phyloP scores from a whole-genome alignment of 1,140 invertebrate genomes.

The Zaprionus ghesquierei region DNA sequence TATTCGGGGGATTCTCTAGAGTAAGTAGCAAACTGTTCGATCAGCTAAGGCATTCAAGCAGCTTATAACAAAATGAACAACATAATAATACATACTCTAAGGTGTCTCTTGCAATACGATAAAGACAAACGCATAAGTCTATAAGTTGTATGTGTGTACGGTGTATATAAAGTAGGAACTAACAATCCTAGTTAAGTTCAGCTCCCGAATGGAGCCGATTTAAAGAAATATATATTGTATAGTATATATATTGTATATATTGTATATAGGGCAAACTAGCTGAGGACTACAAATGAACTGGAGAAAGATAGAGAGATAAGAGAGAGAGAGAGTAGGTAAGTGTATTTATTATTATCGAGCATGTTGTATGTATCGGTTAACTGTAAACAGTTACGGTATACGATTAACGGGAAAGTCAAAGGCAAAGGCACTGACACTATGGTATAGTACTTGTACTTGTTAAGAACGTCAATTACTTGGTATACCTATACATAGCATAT shows the following conservation, averaged over 20 bases:
- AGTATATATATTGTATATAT: neutral
- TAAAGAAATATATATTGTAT: neutral
- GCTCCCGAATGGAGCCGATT: constrained; percentile 18
- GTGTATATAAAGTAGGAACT: constrained; percentile 15
- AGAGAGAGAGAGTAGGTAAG: too few relatives aligned
- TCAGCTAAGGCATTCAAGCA: constrained; percentile 19
- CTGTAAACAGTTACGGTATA: constrained; percentile 5
- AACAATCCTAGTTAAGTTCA: constrained; percentile 10
- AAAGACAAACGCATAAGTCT: constrained; percentile 12
- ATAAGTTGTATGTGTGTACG: constrained; percentile 3
- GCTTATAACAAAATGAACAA: constrained; percentile 5
- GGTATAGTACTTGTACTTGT: constrained; percentile 8
- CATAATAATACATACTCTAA: constrained; percentile 3
- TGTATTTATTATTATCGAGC: constrained; percentile 3
- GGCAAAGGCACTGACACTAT: constrained; percentile 3
- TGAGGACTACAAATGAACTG: constrained; percentile 40
- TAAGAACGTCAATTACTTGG: constrained; percentile 45
- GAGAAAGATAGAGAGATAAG: too few relatives aligned
- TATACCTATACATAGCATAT: constrained; percentile 43
- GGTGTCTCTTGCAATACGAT: neutral
- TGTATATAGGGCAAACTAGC: constrained; percentile 12
- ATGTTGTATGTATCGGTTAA: constrained; percentile 3
- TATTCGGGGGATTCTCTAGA: neutral
- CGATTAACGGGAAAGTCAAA: constrained; percentile 26
- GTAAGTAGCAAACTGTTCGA: neutral